phyloP scores from a whole-genome alignment of 2,888 invertebrate species.

The Eueremaeus valkanovi region DNA sequence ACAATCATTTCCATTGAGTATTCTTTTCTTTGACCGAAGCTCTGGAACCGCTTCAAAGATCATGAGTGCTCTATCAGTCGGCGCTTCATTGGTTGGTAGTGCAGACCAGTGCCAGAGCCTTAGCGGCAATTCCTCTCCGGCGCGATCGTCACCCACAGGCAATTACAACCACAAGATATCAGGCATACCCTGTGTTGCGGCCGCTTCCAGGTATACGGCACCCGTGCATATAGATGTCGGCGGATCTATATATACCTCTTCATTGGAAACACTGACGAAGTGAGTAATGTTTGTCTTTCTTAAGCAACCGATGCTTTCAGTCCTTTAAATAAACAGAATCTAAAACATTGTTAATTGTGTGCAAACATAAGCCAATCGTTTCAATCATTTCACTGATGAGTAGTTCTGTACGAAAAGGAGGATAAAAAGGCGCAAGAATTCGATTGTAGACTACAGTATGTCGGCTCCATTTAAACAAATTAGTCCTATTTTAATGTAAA shows the following conservation, averaged over 20 bases:
- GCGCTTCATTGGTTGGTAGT: constrained; percentile 29
- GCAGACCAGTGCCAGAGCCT: constrained; percentile 23
- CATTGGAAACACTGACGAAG: constrained; percentile 89
- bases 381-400: no score
- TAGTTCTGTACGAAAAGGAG: no score
- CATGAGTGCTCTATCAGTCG: constrained; percentile 35
- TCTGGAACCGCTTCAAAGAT: not conserved
- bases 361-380: no score
- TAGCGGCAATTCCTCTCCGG: constrained; percentile 39
- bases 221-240: constrained; percentile 98
- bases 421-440: no score
- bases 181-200: constrained; percentile 89
- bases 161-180: constrained; percentile 61
- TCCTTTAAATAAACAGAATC: no score
- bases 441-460: no score
- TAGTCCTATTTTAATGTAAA: no score
- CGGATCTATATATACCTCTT: constrained; percentile 93
- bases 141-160: constrained; percentile 39
- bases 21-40: not conserved
- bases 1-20: no score
- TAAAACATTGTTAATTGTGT: no score
- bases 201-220: constrained; percentile 84
- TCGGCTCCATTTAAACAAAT: no score
- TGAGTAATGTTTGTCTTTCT: constrained; percentile 56
- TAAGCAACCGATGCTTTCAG: no score